Percentiles rank a stretch among this genome's conserved stretches.
phyloP scores from a whole-genome alignment of 2,797 vertebrate genomes.

The Coreius guichenoti region DNA sequence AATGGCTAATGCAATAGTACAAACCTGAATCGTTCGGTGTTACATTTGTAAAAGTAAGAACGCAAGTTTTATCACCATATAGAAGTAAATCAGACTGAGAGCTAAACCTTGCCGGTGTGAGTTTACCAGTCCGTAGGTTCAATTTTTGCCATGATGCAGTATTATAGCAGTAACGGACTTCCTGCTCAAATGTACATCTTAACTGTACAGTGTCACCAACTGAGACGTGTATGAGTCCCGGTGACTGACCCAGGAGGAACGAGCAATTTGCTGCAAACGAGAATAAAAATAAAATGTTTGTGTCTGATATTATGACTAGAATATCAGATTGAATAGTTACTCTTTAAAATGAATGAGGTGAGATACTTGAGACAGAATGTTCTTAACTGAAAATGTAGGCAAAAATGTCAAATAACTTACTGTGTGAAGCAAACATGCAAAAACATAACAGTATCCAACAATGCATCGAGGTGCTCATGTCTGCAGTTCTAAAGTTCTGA shows the following conservation, averaged over 20 bases:
- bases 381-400: background rate
- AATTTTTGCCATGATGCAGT: conserved; percentile 40
- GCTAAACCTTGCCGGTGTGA: fast-evolving
- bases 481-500: background rate
- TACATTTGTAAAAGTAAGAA: background rate
- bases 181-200: conserved; percentile 1
- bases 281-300: background rate
- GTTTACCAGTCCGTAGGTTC: conserved; percentile 33
- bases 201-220: conserved; percentile 12
- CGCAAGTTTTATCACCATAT: conserved; percentile 3
- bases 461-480: background rate
- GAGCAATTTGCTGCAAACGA: conserved; percentile 35
- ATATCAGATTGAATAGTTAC: background rate
- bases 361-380: background rate
- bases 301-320: background rate
- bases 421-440: conserved; percentile 1
- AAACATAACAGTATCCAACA: conserved; percentile 10
- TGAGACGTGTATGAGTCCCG: background rate
- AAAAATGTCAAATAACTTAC: conserved; percentile 26
- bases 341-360: background rate
- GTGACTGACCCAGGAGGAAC: background rate
- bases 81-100: fast-evolving
- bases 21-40: conserved; percentile 40
- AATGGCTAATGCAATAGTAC: conserved; percentile 36
- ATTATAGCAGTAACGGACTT: background rate